phyloP scores from a whole-genome alignment of 1,140 invertebrate species.

The Tribolium madens region DNA sequence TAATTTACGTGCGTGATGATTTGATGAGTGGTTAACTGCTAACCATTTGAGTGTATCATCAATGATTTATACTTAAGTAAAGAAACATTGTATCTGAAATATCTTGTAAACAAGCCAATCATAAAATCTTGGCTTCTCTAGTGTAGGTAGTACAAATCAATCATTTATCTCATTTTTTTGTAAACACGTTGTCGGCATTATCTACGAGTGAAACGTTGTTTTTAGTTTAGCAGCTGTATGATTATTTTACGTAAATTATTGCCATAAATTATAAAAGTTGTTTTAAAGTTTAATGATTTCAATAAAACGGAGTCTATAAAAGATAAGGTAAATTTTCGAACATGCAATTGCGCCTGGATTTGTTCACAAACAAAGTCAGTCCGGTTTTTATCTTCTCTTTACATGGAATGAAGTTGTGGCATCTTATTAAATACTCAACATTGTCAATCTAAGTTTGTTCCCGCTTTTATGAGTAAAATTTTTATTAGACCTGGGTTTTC shows the following conservation, averaged over 20 bases:
- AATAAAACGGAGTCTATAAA: slow-evolving; percentile 27
- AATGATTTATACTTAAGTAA: slow-evolving; percentile 31
- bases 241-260: slow-evolving; percentile 14
- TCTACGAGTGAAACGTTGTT: neutral
- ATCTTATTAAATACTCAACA: slow-evolving; percentile 9
- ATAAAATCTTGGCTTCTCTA: neutral
- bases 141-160: neutral
- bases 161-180: neutral
- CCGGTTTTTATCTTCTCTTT: neutral
- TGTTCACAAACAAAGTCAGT: slow-evolving; percentile 6
- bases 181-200: neutral
- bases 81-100: slow-evolving; percentile 18
- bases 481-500: neutral
- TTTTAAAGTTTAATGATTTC: slow-evolving; percentile 37
- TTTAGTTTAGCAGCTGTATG: slow-evolving; percentile 12
- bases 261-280: slow-evolving; percentile 31
- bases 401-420: neutral
- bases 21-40: neutral
- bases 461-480: slow-evolving; percentile 1
- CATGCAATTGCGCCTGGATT: slow-evolving; percentile 2
- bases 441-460: slow-evolving; percentile 3
- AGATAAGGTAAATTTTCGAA: slow-evolving; percentile 19
- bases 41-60: slow-evolving; percentile 16
- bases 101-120: neutral
- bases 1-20: slow-evolving; percentile 10